phyloP scores from a whole-genome alignment of 2,797 vertebrate genomes.

The Pteronotus mesoamericanus region DNA sequence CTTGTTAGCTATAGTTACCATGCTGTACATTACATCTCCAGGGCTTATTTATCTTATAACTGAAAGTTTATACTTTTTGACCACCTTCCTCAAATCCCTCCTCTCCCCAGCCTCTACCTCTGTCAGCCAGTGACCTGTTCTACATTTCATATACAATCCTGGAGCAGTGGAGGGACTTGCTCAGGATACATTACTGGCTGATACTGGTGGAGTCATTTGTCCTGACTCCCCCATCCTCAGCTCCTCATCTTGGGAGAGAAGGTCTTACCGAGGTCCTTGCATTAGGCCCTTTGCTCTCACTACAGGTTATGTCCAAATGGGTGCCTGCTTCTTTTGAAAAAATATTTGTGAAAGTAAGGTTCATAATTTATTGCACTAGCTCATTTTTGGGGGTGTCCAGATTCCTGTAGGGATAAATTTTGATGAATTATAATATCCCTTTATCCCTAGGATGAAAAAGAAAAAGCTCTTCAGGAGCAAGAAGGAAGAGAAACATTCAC shows the following conservation, averaged over 20 bases:
- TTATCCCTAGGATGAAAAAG: conserved; percentile 67
- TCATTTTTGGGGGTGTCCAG: conserved; percentile 47
- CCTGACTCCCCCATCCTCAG: neutral
- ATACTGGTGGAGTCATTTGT: neutral
- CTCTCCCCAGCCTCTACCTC: neutral
- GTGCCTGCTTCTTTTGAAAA: conserved; percentile 11
- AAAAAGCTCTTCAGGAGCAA: conserved; percentile 64
- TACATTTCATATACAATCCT: neutral
- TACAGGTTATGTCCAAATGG: neutral
- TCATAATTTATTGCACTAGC: conserved; percentile 34
- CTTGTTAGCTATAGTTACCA: neutral
- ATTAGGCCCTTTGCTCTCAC: neutral
- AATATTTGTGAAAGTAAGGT: conserved; percentile 34
- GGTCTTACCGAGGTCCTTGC: neutral
- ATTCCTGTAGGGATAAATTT: conserved; percentile 64
- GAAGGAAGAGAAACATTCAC: conserved; percentile 71
- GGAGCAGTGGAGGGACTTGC: neutral
- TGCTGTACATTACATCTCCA: neutral
- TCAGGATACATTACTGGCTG: neutral
- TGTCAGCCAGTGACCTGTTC: neutral
- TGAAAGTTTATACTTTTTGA: neutral
- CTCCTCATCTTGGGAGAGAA: neutral
- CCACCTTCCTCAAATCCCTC: neutral
- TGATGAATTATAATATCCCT: conserved; percentile 67
- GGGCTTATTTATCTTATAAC: neutral